phyloP scores from a whole-genome alignment of 2,888 invertebrate genomes.

The Mylabris sibirica region DNA sequence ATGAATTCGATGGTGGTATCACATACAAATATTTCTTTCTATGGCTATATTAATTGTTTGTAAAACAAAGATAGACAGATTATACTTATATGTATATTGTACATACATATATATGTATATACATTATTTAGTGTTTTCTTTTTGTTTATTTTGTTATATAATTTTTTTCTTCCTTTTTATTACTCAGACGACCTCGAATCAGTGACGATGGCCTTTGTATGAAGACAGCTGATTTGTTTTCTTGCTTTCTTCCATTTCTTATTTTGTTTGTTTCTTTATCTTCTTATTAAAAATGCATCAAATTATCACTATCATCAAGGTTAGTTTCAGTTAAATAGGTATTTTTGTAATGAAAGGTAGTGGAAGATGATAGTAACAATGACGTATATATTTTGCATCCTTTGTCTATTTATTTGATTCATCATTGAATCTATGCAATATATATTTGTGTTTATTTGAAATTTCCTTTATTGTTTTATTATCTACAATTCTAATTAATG shows the following conservation, averaged over 20 bases:
- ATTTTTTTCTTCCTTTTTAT: neutral
- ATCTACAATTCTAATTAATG: neutral
- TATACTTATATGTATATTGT: neutral
- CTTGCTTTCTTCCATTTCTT: conserved; percentile 1
- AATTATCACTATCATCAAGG: neutral
- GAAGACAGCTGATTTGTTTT: conserved; percentile 4
- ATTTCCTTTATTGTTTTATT: neutral
- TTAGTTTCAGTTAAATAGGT: neutral
- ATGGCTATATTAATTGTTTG: neutral
- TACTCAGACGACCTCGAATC: conserved; percentile 2
- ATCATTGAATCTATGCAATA: neutral
- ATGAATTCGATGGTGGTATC: neutral
- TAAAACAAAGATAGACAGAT: neutral
- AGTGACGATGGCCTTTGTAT: neutral
- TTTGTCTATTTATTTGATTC: neutral
- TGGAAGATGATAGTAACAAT: neutral
- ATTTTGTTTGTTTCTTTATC: neutral
- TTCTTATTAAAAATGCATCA: neutral
- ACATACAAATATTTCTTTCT: neutral
- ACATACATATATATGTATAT: no score
- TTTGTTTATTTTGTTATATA: neutral
- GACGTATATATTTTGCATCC: neutral
- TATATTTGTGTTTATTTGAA: neutral
- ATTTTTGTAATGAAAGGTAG: neutral
- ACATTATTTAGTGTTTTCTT: neutral